A percentile compares a stretch with the other conserved stretches of the same genome.
phyloP scores from a whole-genome alignment of 2,797 vertebrate species.

The Typhlichthys subterraneus region DNA sequence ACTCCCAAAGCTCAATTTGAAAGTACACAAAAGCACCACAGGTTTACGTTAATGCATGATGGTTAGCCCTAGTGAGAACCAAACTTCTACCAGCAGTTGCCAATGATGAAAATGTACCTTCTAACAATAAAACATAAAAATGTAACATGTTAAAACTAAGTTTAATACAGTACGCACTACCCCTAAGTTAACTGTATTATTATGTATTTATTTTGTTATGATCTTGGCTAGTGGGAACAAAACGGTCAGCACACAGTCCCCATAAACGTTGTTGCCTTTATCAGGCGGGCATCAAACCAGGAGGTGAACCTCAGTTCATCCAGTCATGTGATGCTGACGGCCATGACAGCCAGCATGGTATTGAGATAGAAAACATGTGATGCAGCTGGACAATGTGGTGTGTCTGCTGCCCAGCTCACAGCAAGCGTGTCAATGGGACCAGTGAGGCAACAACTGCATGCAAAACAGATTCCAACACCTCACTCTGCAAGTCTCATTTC shows the following conservation, averaged over 20 bases:
- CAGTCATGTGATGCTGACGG: conserved; percentile 36
- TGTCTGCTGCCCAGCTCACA: conserved; percentile 20
- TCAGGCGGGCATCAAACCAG: no score
- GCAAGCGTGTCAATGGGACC: conserved; percentile 66
- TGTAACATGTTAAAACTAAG: no score
- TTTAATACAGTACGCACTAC: no score
- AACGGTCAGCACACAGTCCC: no score
- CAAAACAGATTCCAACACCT: background rate
- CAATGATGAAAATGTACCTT: no score
- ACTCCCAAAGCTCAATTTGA: background rate
- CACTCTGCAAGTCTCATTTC: conserved; percentile 31
- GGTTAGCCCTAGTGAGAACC: conserved; percentile 14
- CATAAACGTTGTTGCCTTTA: no score
- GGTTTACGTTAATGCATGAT: conserved; percentile 11
- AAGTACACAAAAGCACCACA: conserved; percentile 4
- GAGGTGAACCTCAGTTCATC: background rate
- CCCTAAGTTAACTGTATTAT: no score
- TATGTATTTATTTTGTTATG: no score
- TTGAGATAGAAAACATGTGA: conserved; percentile 45
- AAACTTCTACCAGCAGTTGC: background rate
- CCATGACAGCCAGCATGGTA: conserved; percentile 48
- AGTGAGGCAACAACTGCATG: conserved; percentile 31
- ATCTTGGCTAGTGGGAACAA: no score
- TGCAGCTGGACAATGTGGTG: conserved; percentile 42
- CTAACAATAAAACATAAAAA: no score